Evolutionary conservation across 2,888 invertebrate genomes (phyloP).

Genomic region (Coecobrya sp.): DNA sequence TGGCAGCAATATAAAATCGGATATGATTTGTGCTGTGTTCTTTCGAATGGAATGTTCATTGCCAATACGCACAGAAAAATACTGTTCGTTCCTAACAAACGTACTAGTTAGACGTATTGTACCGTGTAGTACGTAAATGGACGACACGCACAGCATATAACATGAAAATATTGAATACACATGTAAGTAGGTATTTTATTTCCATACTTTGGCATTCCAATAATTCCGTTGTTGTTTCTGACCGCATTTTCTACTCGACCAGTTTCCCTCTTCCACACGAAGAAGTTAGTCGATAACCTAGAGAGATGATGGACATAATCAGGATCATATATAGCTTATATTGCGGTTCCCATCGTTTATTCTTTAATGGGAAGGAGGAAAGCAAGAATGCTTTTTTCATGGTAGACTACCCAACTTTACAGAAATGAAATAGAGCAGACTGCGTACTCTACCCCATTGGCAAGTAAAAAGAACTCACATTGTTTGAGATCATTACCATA

Average conservation of each 20-base stretch:
- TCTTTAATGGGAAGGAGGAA: conserved; percentile 33
- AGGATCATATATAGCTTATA: conserved; percentile 20
- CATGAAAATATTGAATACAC: not conserved
- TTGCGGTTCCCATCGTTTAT: conserved; percentile 12
- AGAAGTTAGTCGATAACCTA: conserved; percentile 71
- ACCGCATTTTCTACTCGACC: conserved; percentile 52
- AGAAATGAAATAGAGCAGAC: not conserved
- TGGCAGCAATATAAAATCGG: conserved; percentile 28
- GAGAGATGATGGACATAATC: conserved; percentile 50
- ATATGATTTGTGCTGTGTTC: conserved; percentile 31
- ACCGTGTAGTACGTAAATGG: not conserved
- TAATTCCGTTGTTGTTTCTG: conserved; percentile 46
- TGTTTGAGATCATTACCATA: conserved; percentile 73
- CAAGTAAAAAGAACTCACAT: conserved; percentile 42
- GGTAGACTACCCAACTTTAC: not conserved
- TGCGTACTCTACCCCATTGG: conserved; percentile 1
- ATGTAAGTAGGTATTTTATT: conserved; percentile 24
- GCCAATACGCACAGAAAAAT: not conserved
- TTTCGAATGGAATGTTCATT: conserved; percentile 24
- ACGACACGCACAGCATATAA: not conserved
- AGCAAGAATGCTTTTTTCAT: conserved; percentile 25
- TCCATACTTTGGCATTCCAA: conserved; percentile 56
- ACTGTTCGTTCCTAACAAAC: too few relatives aligned
- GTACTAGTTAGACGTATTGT: too few relatives aligned
- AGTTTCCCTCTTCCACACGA: conserved; percentile 36